These are phyloP conservation scores for Lordiphosa andalusiaca DNA, from an alignment of 2,888 invertebrate genomes.

Conservation along the genomic window DNA sequence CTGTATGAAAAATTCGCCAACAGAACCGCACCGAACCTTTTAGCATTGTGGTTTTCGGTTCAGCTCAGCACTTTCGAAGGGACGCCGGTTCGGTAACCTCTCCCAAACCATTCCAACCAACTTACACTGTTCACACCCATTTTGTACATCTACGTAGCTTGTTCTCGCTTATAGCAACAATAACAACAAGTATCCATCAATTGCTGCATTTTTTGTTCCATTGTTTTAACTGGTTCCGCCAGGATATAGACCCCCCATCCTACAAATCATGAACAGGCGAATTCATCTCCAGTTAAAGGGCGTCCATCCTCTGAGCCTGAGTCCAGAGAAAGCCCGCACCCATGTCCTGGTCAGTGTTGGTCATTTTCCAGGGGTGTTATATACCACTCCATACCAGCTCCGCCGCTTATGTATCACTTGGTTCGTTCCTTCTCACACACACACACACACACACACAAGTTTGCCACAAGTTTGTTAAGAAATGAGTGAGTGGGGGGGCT, in stretches of 20 bases:
- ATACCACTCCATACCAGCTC: constrained; percentile 27
- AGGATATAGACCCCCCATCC: constrained; percentile 12
- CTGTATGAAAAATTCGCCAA: too few species aligned
- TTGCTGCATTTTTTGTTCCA: constrained; percentile 56
- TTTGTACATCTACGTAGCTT: constrained; percentile 47
- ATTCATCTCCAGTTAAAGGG: constrained; percentile 75
- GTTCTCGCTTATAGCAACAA: constrained; percentile 52
- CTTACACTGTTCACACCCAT: constrained; percentile 43
- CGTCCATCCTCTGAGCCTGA: constrained; percentile 50
- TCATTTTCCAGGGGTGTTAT: constrained; percentile 74
- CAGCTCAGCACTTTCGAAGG: too few species aligned
- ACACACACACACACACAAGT: constrained; percentile 41
- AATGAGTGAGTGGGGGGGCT: constrained; percentile 18
- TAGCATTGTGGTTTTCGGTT: too few species aligned
- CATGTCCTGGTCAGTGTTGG: constrained; percentile 66
- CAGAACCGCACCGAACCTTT: too few species aligned
- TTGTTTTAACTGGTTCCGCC: constrained; percentile 66
- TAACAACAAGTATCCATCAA: constrained; percentile 48
- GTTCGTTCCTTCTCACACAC: constrained; percentile 24
- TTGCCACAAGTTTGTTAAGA: constrained; percentile 70
- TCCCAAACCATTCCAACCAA: not conserved
- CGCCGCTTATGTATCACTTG: constrained; percentile 33
- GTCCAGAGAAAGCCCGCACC: constrained; percentile 10
- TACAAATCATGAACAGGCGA: constrained; percentile 73
- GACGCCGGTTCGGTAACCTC: constrained; percentile 6